Percentiles rank a stretch among this genome's conserved stretches.
These are phyloP conservation scores for Tympanuchus pallidicinctus DNA, from an alignment of 2,113 vertebrate genomes.

Conservation along the genomic window DNA sequence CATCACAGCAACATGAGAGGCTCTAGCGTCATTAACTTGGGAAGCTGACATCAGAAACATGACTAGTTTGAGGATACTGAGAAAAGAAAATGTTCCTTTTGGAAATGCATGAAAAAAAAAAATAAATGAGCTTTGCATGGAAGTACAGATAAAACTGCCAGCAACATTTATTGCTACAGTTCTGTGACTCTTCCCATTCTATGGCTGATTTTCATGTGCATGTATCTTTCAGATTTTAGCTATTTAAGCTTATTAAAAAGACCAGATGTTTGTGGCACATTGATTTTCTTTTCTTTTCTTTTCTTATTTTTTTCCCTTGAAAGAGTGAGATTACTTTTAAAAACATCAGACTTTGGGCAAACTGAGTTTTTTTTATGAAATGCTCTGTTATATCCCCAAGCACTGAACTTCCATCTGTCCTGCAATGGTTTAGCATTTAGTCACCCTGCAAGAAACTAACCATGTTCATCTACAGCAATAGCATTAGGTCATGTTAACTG, in stretches of 20 bases:
- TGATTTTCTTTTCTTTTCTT: not conserved
- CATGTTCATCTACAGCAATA: not conserved
- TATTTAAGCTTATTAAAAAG: slow-evolving; percentile 31
- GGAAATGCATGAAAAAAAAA: not conserved
- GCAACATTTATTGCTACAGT: not conserved
- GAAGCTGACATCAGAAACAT: not conserved
- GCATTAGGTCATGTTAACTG: not conserved
- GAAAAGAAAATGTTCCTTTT: not conserved
- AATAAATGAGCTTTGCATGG: not conserved
- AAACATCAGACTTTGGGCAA: not conserved
- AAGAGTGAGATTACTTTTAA: not conserved
- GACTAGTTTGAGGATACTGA: not conserved
- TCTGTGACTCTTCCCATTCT: not conserved
- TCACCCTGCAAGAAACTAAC: not conserved
- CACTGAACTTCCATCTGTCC: not conserved
- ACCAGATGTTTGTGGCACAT: not conserved
- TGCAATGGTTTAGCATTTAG: not conserved
- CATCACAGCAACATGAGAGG: not conserved
- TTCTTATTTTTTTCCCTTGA: not conserved
- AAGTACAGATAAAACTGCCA: not conserved
- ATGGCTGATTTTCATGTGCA: slow-evolving; percentile 18
- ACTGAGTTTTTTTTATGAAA: not conserved
- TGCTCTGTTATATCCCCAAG: not conserved
- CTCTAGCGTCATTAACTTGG: not conserved
- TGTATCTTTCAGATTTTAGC: slow-evolving; percentile 23